Base-by-base conservation (phyloP, 2,113 vertebrate species). In the Plecturocebus donacophilus region DNA sequence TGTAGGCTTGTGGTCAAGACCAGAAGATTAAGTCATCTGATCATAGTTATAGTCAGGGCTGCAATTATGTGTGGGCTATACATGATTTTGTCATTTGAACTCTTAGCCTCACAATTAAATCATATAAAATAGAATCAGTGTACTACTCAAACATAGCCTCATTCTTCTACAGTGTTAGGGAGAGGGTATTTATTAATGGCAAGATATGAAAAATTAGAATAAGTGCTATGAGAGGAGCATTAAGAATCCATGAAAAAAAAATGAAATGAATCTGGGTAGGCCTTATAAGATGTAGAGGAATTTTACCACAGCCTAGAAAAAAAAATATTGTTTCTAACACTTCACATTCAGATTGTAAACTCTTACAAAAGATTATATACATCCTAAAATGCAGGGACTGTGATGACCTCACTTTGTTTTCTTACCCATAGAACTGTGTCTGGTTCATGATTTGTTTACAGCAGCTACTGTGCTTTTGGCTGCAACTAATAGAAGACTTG, bases 11-110 rank as follows among this genome's bases (percentile, higher is more conserved):
- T 79, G 58, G 27, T 80, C 16, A 61, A 64, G 76, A 25, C 21
- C 40, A 92, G 80, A 68, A 92, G 47, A 87, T 82, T 87, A 87
- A 87, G 75, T 54, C 75, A 84, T 94, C 25, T 68, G 87, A 71
- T 61, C 87, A 89, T 64, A 89, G 52, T 86, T 79, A 91, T 17
- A 90, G 40, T 7, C 52, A 61, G 35, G 17, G 20, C 23, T 97
- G 19, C 21, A 54, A 25, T 88, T 95, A 83, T 75, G 4, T 68
- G 27, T 25, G 86, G 35, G 23, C 8, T 73, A n/a, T 68, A 96
- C 25, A 13, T 82, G 42, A 79, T 49, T 56, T 14, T 16, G 8
- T 27, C 49, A 13, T 73, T 54, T 89, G 79, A 71, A 82, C 86
- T 52, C 58, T 30, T 38, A 83, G 27, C 16, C 2, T 86, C 45